Evolutionary conservation across 2,888 invertebrate species (phyloP), one percentile per base, ranked within the genome.

Genomic region (Matsumyia berberina): DNA sequence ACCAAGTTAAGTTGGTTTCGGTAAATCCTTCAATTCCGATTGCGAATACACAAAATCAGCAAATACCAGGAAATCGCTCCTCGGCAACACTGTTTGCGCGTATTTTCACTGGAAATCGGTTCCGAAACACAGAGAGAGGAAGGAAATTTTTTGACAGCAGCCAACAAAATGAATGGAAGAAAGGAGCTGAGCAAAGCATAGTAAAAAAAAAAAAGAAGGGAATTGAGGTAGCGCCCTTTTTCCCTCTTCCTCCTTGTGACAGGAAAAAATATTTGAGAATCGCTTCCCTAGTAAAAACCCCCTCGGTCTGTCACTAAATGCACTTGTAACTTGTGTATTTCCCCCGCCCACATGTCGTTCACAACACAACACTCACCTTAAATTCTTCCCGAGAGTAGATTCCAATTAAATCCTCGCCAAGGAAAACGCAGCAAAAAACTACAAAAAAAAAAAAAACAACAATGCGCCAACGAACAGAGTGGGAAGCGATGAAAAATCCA

Each of bases 201-300:
- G 31, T n/a, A 37, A 66, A 19, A 24, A 31, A 57, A 70, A 17
- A 69, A 70, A 42, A 58, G 60, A 37, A 33, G 8, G 17, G 62
- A 70, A 66, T 73, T 73, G 72, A 51, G 73, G 83, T 73, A 79
- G 73, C 79, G 83, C 79, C 73, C 83, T 79, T 83, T 78, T 67
- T 39, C 11, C n/a, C 12, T 58, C 58, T 46, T 5, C 9, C 35
- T 42, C 12, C 35, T 11, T 2, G 7, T n/a, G 35, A n/a, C 15
- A 37, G 29, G 11, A 51, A 31, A 7, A 12, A 17, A 64, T n/a
- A n/a, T n/a, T n/a, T n/a, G 35, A 12, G 49, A 12, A 12, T 44
- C 17, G 31, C 33, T 60, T 17, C 29, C 7, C 44, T 12, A 66
- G 0, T 3, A 33, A 29, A 19, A 12, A 0, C 12, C 53, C 31